These are phyloP conservation scores for Philypnodon macrostomus DNA, from an alignment of 2,797 vertebrate species.

Conservation along the genomic window DNA sequence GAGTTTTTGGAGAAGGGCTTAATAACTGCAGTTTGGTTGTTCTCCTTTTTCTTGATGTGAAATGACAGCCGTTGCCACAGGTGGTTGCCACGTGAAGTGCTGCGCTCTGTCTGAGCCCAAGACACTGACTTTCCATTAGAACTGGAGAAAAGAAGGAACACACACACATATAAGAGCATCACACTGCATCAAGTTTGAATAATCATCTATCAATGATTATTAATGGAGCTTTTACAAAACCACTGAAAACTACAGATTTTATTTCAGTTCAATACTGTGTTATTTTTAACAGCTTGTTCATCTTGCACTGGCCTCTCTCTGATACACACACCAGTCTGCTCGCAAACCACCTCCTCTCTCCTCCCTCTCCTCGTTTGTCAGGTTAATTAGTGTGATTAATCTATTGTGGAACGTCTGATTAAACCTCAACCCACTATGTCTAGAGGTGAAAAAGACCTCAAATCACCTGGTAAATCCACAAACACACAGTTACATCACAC, in stretches of 20 bases:
- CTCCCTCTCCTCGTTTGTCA: slow-evolving; percentile 49
- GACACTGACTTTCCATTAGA: slow-evolving; percentile 97
- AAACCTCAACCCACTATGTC: slow-evolving; percentile 36
- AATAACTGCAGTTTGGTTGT: slow-evolving; percentile 96
- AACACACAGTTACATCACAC: not conserved
- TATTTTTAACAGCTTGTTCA: slow-evolving; percentile 26
- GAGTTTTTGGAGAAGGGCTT: slow-evolving; percentile 94
- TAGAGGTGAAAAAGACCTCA: slow-evolving; percentile 21
- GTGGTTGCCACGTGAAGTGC: slow-evolving; percentile 87
- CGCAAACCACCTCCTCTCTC: not conserved
- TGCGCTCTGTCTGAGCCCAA: slow-evolving; percentile 93
- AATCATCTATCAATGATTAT: no score
- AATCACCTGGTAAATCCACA: slow-evolving; percentile 25
- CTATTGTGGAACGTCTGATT: slow-evolving; percentile 57
- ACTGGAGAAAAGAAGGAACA: slow-evolving; percentile 64
- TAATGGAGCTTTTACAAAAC: no score
- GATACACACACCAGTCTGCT: slow-evolving; percentile 22
- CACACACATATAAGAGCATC: slow-evolving; percentile 3
- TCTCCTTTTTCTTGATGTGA: slow-evolving; percentile 96
- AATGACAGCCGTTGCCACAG: slow-evolving; percentile 95
- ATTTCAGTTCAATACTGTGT: slow-evolving; percentile 21
- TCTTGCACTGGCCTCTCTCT: slow-evolving; percentile 18
- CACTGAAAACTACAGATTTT: no score
- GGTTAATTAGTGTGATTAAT: slow-evolving; percentile 72
- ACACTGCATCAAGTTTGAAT: not conserved